Evolutionary conservation across 2,797 vertebrate species (phyloP).

Genomic region (Semaprochilodus insignis): DNA sequence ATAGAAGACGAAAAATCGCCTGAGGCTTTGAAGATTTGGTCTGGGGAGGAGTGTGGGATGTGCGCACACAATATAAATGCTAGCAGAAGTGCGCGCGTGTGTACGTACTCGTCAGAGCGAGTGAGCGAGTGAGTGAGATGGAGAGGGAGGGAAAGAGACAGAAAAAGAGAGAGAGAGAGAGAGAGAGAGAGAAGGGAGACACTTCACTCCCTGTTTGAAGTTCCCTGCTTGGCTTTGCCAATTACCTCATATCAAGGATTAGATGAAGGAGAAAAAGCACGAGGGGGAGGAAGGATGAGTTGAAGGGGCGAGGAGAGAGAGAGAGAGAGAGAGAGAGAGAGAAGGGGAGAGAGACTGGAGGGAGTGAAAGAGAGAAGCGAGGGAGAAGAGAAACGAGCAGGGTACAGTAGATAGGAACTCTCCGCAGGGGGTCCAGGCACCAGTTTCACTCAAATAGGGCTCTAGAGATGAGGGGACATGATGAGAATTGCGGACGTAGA

Average conservation of each 20-base stretch:
- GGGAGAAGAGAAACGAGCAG: background rate
- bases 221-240: constrained; percentile 75
- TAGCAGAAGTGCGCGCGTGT: constrained; percentile 36
- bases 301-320: constrained; percentile 53
- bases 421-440: constrained; percentile 4
- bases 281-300: constrained; percentile 56
- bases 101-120: constrained; percentile 48
- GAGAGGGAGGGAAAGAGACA: background rate
- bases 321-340: background rate
- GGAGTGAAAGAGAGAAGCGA: constrained; percentile 43
- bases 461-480: background rate
- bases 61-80: constrained; percentile 40
- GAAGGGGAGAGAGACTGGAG: constrained; percentile 45
- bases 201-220: constrained; percentile 79
- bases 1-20: constrained; percentile 63
- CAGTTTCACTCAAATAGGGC: constrained; percentile 12
- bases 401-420: constrained; percentile 15
- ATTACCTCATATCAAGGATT: constrained; percentile 84
- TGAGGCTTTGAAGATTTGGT: constrained; percentile 81
- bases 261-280: constrained; percentile 66
- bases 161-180: background rate
- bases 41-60: constrained; percentile 45
- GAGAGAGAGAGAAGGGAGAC: constrained; percentile 44
- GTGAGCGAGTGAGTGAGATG: constrained; percentile 2
- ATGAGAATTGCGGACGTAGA: background rate